Evolutionary conservation across 2,888 invertebrate genomes (phyloP).

Genomic region (Caprella mutica): DNA sequence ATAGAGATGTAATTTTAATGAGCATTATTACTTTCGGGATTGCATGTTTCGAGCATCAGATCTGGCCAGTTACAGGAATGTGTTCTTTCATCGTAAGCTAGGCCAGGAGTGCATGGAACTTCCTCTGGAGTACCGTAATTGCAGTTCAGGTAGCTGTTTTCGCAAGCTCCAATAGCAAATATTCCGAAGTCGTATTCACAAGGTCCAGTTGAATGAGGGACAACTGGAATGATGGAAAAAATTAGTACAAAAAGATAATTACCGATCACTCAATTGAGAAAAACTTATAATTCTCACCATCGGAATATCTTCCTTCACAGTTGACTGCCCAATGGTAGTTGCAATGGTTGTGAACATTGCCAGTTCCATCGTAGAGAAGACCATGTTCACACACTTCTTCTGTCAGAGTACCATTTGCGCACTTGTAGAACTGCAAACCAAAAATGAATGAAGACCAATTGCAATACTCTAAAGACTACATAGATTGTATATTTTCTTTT

Average conservation of each 20-base stretch:
- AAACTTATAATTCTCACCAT: slow-evolving; percentile 43
- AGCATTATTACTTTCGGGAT: slow-evolving; percentile 16
- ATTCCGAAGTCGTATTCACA: slow-evolving; percentile 72
- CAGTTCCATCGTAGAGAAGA: slow-evolving; percentile 68
- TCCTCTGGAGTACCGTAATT: slow-evolving; percentile 67
- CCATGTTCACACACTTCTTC: slow-evolving; percentile 87
- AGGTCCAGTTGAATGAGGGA: slow-evolving; percentile 64
- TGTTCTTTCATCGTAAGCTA: slow-evolving; percentile 74
- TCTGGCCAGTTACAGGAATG: slow-evolving; percentile 93
- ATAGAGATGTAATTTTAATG: background rate
- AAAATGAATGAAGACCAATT: background rate
- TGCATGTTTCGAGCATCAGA: slow-evolving; percentile 49
- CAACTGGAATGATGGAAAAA: slow-evolving; percentile 49
- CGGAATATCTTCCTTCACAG: slow-evolving; percentile 67
- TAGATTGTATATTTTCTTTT: background rate
- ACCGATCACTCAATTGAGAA: no score
- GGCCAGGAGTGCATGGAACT: slow-evolving; percentile 70
- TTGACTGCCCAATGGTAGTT: slow-evolving; percentile 88
- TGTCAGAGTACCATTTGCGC: slow-evolving; percentile 78
- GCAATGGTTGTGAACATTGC: slow-evolving; percentile 79
- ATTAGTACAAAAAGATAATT: no score
- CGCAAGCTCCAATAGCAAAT: slow-evolving; percentile 63
- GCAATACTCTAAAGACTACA: background rate
- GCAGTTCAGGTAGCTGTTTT: slow-evolving; percentile 75
- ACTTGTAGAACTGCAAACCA: slow-evolving; percentile 63